phyloP scores from a whole-genome alignment of 2,888 invertebrate species.

The Catotricha subobsoleta region DNA sequence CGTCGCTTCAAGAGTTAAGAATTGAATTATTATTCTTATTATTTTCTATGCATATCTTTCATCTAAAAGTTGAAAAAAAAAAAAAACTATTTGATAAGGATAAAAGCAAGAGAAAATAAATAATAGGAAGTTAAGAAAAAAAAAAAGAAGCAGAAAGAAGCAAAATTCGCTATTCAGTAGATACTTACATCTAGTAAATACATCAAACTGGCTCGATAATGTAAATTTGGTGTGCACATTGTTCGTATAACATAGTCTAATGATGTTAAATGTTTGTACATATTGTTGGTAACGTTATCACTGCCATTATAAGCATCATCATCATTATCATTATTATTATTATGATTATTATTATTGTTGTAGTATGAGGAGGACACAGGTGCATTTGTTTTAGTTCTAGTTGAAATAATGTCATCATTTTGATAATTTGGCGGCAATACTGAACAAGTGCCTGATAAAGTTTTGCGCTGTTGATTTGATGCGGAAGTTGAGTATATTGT shows the following conservation, averaged over 20 bases:
- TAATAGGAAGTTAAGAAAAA: too few species aligned
- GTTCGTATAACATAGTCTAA: constrained; percentile 12
- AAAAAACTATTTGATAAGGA: too few species aligned
- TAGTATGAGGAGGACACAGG: constrained; percentile 19
- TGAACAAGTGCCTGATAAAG: not conserved
- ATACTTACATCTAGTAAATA: constrained; percentile 40
- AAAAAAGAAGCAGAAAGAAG: too few species aligned
- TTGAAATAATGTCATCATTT: constrained; percentile 17
- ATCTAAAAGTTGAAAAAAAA: too few species aligned
- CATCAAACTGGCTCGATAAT: constrained; percentile 38
- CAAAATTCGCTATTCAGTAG: too few species aligned
- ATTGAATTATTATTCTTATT: too few species aligned
- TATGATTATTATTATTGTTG: not conserved
- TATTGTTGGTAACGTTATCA: too few species aligned
- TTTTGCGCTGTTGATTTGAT: constrained; percentile 2
- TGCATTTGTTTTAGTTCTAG: too few species aligned
- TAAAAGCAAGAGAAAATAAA: too few species aligned
- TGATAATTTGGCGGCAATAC: not conserved
- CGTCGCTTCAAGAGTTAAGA: too few species aligned
- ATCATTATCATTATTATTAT: not conserved
- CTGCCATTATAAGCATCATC: too few species aligned
- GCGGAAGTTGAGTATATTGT: not conserved
- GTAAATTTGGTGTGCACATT: constrained; percentile 36
- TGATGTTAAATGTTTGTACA: constrained; percentile 5
- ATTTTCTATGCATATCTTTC: too few species aligned